These are phyloP conservation scores for Phenacoccus solenopsis DNA, from an alignment of 1,140 invertebrate genomes.

Conservation along the genomic window DNA sequence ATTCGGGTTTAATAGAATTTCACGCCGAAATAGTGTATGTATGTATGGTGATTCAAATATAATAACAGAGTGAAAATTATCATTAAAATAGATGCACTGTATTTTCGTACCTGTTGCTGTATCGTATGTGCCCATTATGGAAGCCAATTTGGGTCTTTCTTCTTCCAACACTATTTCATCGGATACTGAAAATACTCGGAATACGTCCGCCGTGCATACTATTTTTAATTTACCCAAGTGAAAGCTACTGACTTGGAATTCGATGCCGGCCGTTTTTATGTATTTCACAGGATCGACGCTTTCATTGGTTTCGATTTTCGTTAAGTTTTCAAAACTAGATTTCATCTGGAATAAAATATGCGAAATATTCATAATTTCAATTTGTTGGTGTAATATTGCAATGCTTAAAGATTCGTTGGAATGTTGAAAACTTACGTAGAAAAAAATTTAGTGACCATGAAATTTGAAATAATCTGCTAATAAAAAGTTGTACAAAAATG, in stretches of 20 bases:
- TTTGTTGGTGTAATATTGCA: no score
- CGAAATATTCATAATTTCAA: background rate
- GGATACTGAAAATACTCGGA: constrained; percentile 41
- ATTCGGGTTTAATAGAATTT: no score
- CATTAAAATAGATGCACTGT: no score
- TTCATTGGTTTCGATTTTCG: background rate
- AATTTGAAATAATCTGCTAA: no score
- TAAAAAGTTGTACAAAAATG: no score
- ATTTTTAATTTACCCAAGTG: constrained; percentile 38
- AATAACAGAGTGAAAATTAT: no score
- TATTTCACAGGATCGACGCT: background rate
- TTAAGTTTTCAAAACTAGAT: background rate
- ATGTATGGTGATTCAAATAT: no score
- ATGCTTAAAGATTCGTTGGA: no score
- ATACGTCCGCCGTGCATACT: constrained; percentile 45
- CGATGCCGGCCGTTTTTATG: constrained; percentile 25
- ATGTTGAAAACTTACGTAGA: no score
- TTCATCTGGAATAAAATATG: constrained; percentile 7
- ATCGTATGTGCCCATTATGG: constrained; percentile 48
- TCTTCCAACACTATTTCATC: constrained; percentile 42
- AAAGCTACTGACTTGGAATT: constrained; percentile 27
- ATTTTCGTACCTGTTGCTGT: constrained; percentile 35
- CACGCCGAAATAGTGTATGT: no score
- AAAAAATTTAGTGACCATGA: no score
- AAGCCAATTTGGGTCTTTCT: constrained; percentile 48